phyloP scores from a whole-genome alignment of 2,113 vertebrate genomes.

The Antechinus stuartii region DNA sequence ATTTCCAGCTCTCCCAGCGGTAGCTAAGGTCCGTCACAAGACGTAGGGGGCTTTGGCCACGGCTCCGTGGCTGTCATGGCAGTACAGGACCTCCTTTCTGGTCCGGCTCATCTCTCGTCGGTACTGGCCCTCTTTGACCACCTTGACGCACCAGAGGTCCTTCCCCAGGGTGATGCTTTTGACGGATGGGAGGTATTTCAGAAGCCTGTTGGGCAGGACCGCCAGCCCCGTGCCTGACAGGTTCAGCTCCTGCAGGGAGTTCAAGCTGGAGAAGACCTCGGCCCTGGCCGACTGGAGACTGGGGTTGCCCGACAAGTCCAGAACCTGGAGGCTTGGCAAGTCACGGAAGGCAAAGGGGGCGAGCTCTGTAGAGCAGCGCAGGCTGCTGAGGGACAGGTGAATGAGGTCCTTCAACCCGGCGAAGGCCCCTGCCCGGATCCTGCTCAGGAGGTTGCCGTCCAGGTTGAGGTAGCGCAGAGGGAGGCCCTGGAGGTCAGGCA shows the following conservation, averaged over 20 bases:
- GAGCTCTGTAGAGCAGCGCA: slow-evolving; percentile 85
- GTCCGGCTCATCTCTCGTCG: slow-evolving; percentile 89
- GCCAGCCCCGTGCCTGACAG: slow-evolving; percentile 88
- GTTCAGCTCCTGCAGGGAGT: slow-evolving; percentile 93
- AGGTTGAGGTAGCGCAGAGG: slow-evolving; percentile 92
- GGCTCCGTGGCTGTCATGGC: slow-evolving; percentile 77
- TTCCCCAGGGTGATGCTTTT: slow-evolving; percentile 90
- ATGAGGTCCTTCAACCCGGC: slow-evolving; percentile 88
- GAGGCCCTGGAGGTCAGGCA: slow-evolving; percentile 88
- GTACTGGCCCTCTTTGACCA: slow-evolving; percentile 91
- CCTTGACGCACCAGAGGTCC: slow-evolving; percentile 90
- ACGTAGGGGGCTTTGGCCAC: slow-evolving; percentile 71
- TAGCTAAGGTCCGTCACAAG: slow-evolving; percentile 79
- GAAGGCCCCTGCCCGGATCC: slow-evolving; percentile 87
- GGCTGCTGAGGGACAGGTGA: slow-evolving; percentile 90
- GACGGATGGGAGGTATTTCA: slow-evolving; percentile 90
- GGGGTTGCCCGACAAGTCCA: slow-evolving; percentile 93
- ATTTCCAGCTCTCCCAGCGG: slow-evolving; percentile 75
- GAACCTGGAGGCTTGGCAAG: slow-evolving; percentile 90
- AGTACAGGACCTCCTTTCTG: slow-evolving; percentile 90
- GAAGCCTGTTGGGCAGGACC: slow-evolving; percentile 86
- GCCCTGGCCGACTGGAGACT: slow-evolving; percentile 84
- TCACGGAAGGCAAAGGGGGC: slow-evolving; percentile 86
- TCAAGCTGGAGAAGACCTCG: slow-evolving; percentile 88
- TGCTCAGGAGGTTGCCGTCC: slow-evolving; percentile 90